Base-by-base conservation (phyloP, 2,888 invertebrate species). In the Tenthredo distinguenda region DNA sequence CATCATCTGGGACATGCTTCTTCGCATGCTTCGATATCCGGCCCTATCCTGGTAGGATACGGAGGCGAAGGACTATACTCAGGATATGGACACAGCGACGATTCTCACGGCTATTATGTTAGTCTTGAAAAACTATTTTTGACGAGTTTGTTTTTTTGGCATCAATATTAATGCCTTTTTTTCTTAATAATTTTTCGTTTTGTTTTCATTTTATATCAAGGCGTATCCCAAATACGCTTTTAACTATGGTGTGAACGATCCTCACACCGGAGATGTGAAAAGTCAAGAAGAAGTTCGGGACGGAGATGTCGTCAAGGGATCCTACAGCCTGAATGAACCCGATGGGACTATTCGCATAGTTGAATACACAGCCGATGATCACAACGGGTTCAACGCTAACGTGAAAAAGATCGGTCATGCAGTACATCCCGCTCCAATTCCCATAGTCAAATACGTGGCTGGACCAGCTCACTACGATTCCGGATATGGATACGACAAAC, bases 191-290 rank as follows among this genome's bases (percentile, higher is more conserved):
- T 34, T 71, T 71, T 18, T 37, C 12, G 7, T 34, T 31, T 31
- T 15, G 12, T 68, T 15, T 18, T 21, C 34, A 10, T 72, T 72
- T 72, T n/a, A 18, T 37, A 85, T 88, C 26, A 86, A 93, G 93
- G 90, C 93, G 3, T 91, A 91, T 85, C 93, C 93, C 0, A 93
- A 92, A 82, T 93, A 93, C 87, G 91, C 92, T 3, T 93, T 93
- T 88, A 92, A 91, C 84, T 92, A 92, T 76, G 91, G 91, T 1
- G 91, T 92, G 1, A 90, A 91, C 85, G 92, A 91, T 87, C 91
- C 92, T 6, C 89, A 91, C 86, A 92, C 91, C 34, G 92, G 91
- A 15, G 92, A 92, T 85, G 90, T 91, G 5, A 91, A 92, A 84
- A 91, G 90, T 21, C 91, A 91, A 83, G 88, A 91, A 74, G 92